Evolutionary conservation across 2,888 invertebrate genomes (phyloP).

Genomic region (Melikaiella ostensackeni): DNA sequence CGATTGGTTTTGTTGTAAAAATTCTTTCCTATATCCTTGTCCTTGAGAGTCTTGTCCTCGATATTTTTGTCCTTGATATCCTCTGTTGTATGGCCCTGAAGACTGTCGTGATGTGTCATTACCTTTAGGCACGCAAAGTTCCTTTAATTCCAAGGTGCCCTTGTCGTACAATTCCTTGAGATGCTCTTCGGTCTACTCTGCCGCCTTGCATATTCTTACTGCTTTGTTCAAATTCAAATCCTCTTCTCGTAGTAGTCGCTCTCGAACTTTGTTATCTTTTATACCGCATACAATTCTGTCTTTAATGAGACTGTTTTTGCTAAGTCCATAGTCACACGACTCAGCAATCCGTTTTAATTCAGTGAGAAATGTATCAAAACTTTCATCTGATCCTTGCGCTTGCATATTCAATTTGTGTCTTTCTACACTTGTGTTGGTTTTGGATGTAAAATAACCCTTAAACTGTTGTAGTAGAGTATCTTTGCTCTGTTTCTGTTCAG

Average conservation of each 20-base stretch:
- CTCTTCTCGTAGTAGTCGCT: constrained; percentile 45
- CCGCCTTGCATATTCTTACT: constrained; percentile 47
- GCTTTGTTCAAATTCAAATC: constrained; percentile 44
- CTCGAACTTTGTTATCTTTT: constrained; percentile 43
- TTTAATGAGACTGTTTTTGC: constrained; percentile 44
- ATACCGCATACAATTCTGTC: constrained; percentile 53
- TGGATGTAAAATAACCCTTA: constrained; percentile 27
- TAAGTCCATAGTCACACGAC: constrained; percentile 51
- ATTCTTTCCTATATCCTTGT: not conserved
- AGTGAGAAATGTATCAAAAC: constrained; percentile 49
- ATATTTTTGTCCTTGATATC: constrained; percentile 1
- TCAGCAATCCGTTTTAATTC: constrained; percentile 45
- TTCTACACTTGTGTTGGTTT: constrained; percentile 40
- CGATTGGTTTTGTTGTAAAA: not conserved
- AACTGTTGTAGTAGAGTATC: constrained; percentile 38
- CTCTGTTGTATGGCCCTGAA: too few species aligned
- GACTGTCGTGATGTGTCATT: too few species aligned
- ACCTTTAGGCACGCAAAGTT: too few species aligned
- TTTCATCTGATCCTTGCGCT: constrained; percentile 43
- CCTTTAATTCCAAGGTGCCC: too few species aligned
- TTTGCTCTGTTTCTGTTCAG: constrained; percentile 25
- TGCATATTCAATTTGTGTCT: constrained; percentile 52
- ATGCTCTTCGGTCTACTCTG: constrained; percentile 40
- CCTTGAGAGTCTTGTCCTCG: too few species aligned
- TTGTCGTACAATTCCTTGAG: too few species aligned